These are phyloP conservation scores for Parascotia fuliginaria DNA, from an alignment of 2,888 invertebrate species.

Conservation along the genomic window DNA sequence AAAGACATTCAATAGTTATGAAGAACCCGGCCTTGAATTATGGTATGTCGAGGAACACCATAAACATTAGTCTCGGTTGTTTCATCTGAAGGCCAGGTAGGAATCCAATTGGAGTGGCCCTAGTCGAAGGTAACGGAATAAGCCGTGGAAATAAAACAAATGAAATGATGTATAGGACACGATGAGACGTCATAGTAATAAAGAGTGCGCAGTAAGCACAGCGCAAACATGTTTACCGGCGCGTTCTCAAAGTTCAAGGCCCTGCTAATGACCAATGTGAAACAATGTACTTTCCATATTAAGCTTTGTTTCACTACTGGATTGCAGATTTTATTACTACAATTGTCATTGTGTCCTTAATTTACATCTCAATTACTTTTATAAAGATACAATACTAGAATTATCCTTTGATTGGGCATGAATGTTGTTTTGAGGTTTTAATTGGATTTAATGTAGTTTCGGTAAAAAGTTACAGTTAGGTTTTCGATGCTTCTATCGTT, in stretches of 20 bases:
- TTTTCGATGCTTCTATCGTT: too few species aligned
- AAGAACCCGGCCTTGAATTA: conserved; percentile 32
- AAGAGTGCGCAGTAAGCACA: conserved; percentile 73
- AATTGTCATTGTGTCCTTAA: background rate
- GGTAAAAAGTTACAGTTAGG: too few species aligned
- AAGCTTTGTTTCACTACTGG: conserved; percentile 31
- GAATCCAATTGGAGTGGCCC: conserved; percentile 48
- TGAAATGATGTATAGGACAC: conserved; percentile 52
- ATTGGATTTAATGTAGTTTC: too few species aligned
- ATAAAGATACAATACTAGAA: background rate
- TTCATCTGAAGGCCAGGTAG: conserved; percentile 36
- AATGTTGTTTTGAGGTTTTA: too few species aligned
- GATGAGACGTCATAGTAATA: conserved; percentile 67
- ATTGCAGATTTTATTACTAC: conserved; percentile 6
- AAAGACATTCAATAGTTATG: conserved; percentile 26
- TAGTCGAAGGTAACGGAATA: conserved; percentile 64
- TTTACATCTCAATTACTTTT: background rate
- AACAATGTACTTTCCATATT: conserved; percentile 66
- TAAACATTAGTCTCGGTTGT: conserved; percentile 36
- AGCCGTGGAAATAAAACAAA: conserved; percentile 55
- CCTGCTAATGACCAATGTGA: conserved; percentile 64
- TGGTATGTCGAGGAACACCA: conserved; percentile 37
- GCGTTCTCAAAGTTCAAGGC: conserved; percentile 80
- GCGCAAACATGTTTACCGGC: conserved; percentile 83
- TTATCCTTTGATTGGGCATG: too few species aligned